Evolutionary conservation across 2,797 vertebrate genomes (phyloP).

Genomic region (Sandelia bainsii): DNA sequence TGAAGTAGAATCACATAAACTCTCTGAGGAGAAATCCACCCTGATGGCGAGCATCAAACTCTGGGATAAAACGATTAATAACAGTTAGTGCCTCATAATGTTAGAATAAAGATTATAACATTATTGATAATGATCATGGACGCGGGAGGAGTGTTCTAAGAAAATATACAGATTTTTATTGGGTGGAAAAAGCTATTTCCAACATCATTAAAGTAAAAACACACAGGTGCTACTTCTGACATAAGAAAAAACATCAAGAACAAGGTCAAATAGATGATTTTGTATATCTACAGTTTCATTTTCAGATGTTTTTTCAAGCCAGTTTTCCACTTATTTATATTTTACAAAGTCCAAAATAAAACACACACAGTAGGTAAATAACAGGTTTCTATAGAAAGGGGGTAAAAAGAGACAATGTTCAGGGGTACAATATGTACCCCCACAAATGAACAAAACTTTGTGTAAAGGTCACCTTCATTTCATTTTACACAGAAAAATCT

Average conservation of each 20-base stretch:
- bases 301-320: conserved; percentile 70
- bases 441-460: conserved; percentile 17
- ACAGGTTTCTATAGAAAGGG: conserved; percentile 74
- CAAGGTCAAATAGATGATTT: conserved; percentile 50
- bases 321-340: conserved; percentile 72
- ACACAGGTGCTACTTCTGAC: conserved; percentile 73
- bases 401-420: conserved; percentile 56
- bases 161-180: conserved; percentile 69
- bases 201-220: conserved; percentile 63
- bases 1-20: conserved; percentile 49
- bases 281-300: conserved; percentile 68
- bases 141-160: conserved; percentile 59
- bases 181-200: conserved; percentile 57
- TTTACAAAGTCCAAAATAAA: conserved; percentile 10
- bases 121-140: conserved; percentile 50
- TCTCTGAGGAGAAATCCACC: conserved; percentile 48
- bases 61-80: conserved; percentile 59
- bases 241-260: conserved; percentile 39
- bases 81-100: conserved; percentile 29
- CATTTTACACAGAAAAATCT: neutral
- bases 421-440: conserved; percentile 42
- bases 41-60: conserved; percentile 64
- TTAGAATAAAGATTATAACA: conserved; percentile 46
- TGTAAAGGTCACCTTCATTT: neutral
- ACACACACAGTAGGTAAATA: conserved; percentile 51